Base-by-base conservation (phyloP, 2,888 invertebrate species). In the Cyaniris semiargus region DNA sequence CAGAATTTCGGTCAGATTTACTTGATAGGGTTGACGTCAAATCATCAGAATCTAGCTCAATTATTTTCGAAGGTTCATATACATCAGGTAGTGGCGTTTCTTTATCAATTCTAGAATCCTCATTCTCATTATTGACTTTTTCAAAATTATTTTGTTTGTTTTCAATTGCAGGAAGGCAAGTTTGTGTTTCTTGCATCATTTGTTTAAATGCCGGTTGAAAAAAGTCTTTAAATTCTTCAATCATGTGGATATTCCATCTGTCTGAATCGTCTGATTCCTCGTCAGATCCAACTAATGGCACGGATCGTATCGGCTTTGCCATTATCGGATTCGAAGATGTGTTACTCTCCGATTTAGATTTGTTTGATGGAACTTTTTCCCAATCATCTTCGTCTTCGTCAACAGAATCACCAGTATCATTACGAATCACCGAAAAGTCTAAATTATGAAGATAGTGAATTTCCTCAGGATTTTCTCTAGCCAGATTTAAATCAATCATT, bases 401-500 rank as follows among this genome's bases (percentile, higher is more conserved):
- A 66, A 80, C 81, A 34, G 77, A 76, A 38, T 76, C 76, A 5
- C 71, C 77, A 7, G 74, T 71, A 23, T 79, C 76, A 34, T 79
- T 70, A 10, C 70, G 75, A 15, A 77, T 70, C n/a, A n/a, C 5
- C 78, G 78, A 78, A 70, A 76, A 80, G 3, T 78, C 76, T 8
- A 75, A 4, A 34, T 75, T 76, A 23, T 86, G 77, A n/a, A 93
- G 82, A 82, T 84, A 88, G 27, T 84, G 80, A 3, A 85, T 80
- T 80, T 93, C 93, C 8, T 85, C 80, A 10, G 84, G 82, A 48
- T 86, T 85, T 76, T 83, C 85, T 70, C 84, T 80, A 8, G 94
- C 95, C 77, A 94, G 87, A 81, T 95, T 94, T 5, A 90, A 86
- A 76, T 95, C 93, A 5, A 95, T 83, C 84, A 95, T 86, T 66